These are phyloP conservation scores for Sinocyclocheilus maitianheensis DNA, from an alignment of 2,113 vertebrate species.

Conservation along the genomic window DNA sequence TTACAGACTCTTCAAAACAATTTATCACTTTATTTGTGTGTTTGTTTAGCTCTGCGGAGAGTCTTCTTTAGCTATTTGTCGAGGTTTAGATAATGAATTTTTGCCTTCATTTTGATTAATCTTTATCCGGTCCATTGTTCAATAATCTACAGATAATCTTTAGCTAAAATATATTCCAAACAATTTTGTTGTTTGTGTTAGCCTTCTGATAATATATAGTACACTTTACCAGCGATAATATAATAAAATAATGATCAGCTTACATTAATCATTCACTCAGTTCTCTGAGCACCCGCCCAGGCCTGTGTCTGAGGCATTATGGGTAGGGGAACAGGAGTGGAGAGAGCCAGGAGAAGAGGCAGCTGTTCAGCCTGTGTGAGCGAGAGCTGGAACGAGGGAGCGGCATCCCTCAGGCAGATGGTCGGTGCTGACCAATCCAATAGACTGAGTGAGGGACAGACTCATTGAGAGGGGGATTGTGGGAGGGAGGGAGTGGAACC, in stretches of 20 bases:
- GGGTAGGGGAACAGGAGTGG: background rate
- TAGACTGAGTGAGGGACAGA: slow-evolving; percentile 43
- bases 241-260: background rate
- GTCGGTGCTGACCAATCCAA: slow-evolving; percentile 67
- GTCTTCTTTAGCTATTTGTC: background rate
- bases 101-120: background rate
- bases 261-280: background rate
- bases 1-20: background rate
- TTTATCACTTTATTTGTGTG: background rate
- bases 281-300: background rate
- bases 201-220: background rate
- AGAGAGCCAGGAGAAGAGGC: background rate
- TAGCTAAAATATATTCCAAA: too few relatives aligned
- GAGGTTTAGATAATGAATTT: background rate
- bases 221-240: background rate
- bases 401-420: slow-evolving; percentile 69
- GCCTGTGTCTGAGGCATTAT: background rate
- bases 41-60: background rate
- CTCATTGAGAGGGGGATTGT: slow-evolving; percentile 27
- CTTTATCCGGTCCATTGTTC: background rate
- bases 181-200: background rate
- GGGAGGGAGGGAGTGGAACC: slow-evolving; percentile 50
- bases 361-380: slow-evolving; percentile 26
- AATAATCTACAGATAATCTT: too few relatives aligned
- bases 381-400: slow-evolving; percentile 40